phyloP scores from a whole-genome alignment of 2,797 vertebrate genomes.

The Silurus lanzhouensis region DNA sequence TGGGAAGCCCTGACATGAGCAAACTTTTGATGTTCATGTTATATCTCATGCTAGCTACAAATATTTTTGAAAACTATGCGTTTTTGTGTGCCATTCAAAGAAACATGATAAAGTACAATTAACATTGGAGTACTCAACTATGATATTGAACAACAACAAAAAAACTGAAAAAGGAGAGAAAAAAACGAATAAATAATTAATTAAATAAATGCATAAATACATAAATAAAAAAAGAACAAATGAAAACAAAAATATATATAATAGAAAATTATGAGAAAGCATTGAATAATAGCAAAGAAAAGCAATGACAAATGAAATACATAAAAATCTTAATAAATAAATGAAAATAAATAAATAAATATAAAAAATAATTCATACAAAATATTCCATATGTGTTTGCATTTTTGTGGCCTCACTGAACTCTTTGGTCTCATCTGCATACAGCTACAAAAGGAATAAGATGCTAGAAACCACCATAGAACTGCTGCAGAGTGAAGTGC shows the following conservation, averaged over 20 bases:
- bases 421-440: not conserved
- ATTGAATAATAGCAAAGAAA: too few species aligned
- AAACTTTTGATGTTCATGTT: not conserved
- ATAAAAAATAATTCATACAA: not conserved
- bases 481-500: constrained; percentile 3
- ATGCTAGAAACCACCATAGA: not conserved
- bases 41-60: not conserved
- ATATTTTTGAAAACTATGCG: not conserved
- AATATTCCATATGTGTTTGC: too few species aligned
- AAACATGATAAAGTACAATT: not conserved
- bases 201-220: not conserved
- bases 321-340: too few species aligned
- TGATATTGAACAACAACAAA: not conserved
- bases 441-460: not conserved
- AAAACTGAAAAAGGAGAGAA: not conserved
- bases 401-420: not conserved
- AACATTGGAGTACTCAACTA: not conserved
- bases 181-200: not conserved
- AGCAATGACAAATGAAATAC: too few species aligned
- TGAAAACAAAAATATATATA: too few species aligned
- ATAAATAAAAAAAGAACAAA: not conserved
- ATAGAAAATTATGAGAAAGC: too few species aligned
- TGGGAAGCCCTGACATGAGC: too few species aligned
- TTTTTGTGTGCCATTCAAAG: not conserved
- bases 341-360: too few species aligned